Conservation (phyloP, 2,888 invertebrate genomes). For the Cephus pygmeus region DNA sequence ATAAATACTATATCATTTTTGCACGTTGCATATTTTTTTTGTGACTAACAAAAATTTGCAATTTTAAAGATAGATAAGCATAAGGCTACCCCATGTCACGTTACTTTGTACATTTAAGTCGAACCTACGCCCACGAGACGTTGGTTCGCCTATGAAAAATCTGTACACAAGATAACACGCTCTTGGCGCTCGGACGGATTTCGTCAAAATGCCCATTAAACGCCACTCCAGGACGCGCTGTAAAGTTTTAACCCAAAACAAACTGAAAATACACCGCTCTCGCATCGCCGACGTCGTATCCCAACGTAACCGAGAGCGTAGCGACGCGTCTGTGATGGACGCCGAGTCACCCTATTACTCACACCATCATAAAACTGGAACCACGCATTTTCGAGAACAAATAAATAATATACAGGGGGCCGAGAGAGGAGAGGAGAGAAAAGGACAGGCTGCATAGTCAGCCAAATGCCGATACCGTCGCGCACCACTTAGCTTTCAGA, state of each 20-base stretch:
- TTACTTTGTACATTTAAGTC: no score
- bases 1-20: no score
- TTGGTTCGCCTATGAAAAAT: conserved; percentile 2
- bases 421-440: conserved; percentile 3
- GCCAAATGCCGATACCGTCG: no score
- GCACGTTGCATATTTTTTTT: no score
- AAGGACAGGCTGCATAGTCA: no score
- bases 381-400: conserved; percentile 17
- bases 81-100: no score
- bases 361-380: conserved; percentile 1
- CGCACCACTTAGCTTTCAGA: no score
- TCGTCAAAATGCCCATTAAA: conserved; percentile 43
- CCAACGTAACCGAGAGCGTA: no score
- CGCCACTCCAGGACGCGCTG: conserved; percentile 36
- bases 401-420: conserved; percentile 19
- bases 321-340: no score
- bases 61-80: no score
- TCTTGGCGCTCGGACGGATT: conserved; percentile 30
- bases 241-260: conserved; percentile 47
- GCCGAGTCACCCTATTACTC: not conserved
- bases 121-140: conserved; percentile 10
- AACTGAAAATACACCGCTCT: conserved; percentile 44
- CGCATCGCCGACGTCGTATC: not conserved
- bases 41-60: no score
- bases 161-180: conserved; percentile 41